Evolutionary conservation across 2,113 vertebrate species (phyloP), one percentile per base, ranked within the genome.

Genomic region (Planiliza haematocheilus): DNA sequence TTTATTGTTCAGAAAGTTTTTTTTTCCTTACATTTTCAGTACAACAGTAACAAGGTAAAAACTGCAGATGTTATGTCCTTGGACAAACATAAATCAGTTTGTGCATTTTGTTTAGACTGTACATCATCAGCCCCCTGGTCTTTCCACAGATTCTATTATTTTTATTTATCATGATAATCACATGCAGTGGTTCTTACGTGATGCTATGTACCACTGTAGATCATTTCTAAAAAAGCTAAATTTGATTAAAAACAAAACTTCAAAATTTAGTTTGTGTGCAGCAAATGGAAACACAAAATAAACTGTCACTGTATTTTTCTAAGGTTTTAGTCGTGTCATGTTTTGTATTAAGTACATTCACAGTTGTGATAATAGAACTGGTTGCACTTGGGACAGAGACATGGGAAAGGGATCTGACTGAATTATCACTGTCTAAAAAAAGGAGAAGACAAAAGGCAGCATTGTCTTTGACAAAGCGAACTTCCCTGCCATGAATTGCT

Each of bases 401-500:
- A 30, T 30, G 24, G 45, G 38, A 63, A 60, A 53, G 11, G 4
- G 13, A 71, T 53, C 38, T 63, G 59, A 61, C 45, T 69, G 12
- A 55, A 60, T 63, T 58, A 18, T 55, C 12, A 56, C 21, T 68
- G 49, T 49, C 42, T 13, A 64, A 10, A 55, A 39, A 69, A 72
- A 18, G 18, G 38, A 20, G 37, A 56, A 0, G 3, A 24, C 43
- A 45, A 56, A 46, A 13, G 5, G n/a, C 11, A 34, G 17, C 10
- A 6, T 14, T 75, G 51, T 63, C 20, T 76, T 24, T 69, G 18
- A 77, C 38, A 75, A 49, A 2, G 7, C 52, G 46, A 20, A 9
- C 39, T 42, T 70, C 24, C 20, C 50, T 60, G 62, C 46, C 5
- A 20, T 70, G 62, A 79, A 82, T 38, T 60, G 43, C 70, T 55